Conservation (phyloP, 64 coral and sea anemone species). For the Hydrozoanthus tunicans region DNA sequence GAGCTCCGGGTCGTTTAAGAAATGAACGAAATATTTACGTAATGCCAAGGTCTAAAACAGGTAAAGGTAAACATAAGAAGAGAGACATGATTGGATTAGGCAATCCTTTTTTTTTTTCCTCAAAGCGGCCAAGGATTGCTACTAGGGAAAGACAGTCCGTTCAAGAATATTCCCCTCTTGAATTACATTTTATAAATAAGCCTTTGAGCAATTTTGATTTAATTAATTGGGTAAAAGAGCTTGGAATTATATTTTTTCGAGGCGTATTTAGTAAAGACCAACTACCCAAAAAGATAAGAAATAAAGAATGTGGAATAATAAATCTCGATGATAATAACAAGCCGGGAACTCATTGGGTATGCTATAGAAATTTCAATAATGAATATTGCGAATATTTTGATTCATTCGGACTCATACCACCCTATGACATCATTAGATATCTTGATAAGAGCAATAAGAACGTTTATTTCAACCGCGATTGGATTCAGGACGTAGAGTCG, state of each 20-base stretch:
- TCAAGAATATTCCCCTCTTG: background rate
- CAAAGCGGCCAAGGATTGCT: background rate
- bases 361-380: no score
- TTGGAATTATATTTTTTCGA: background rate
- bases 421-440: background rate
- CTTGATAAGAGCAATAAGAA: background rate
- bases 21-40: background rate
- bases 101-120: no score
- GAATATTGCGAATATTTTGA: no score
- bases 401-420: constrained; percentile 3
- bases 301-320: background rate
- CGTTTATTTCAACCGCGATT: background rate
- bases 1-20: background rate
- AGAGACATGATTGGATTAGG: background rate
- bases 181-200: background rate
- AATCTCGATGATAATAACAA: background rate
- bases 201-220: background rate
- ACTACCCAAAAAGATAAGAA: constrained; percentile 19
- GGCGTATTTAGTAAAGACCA: constrained; percentile 32
- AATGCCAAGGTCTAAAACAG: background rate
- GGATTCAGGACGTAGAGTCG: background rate
- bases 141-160: background rate
- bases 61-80: background rate
- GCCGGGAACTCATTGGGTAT: no score
- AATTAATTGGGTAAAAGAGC: background rate